Evolutionary conservation across 2,888 invertebrate genomes (phyloP), one percentile per base, ranked within the genome.

Genomic region (Apoda limacodes): DNA sequence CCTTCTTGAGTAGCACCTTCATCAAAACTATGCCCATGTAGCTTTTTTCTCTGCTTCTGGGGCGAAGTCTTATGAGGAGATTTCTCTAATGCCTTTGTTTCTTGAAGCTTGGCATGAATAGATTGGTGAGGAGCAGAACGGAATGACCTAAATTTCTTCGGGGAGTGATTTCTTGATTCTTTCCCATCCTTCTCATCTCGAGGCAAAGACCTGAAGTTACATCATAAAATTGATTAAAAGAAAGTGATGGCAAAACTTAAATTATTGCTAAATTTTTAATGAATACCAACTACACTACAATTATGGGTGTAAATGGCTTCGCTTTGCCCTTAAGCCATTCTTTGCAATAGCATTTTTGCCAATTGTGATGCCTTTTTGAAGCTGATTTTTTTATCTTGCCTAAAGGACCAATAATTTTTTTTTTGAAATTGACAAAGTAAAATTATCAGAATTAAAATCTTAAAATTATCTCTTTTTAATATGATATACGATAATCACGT

Each of bases 141-240:
- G 83, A 83, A 84, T 12, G 81, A 81, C 15, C 76, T 69, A 55
- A 82, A 83, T 62, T 88, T 87, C 57, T 88, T 86, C 27, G 90
- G 89, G 21, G 88, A 88, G 35, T 65, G 67, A 21, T 85, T 86
- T 70, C 90, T 92, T 45, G 90, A 90, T 55, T 89, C 91, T 68
- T 92, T 92, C 50, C 90, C 88, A 45, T 92, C 92, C 58, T 93
- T 93, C 58, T 93, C 93, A 59, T 92, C 93, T 54, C 92, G 89
- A 37, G 92, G 88, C 43, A 91, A 85, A 30, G 88, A 88, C 80
- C 92, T 92, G 67, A 2, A 38, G 43, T 34, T 20, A 21, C 23
- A 35, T 27, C 13, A 24, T 24, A 9, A 19, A 6, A 9, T 7
- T 9, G 19, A 19, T 19, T 19, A 9, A 19, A 6, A 6, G 19